Evolutionary conservation across 2,797 vertebrate genomes (phyloP), one percentile per base, ranked within the genome.

Genomic region (Danio aesculapii): DNA sequence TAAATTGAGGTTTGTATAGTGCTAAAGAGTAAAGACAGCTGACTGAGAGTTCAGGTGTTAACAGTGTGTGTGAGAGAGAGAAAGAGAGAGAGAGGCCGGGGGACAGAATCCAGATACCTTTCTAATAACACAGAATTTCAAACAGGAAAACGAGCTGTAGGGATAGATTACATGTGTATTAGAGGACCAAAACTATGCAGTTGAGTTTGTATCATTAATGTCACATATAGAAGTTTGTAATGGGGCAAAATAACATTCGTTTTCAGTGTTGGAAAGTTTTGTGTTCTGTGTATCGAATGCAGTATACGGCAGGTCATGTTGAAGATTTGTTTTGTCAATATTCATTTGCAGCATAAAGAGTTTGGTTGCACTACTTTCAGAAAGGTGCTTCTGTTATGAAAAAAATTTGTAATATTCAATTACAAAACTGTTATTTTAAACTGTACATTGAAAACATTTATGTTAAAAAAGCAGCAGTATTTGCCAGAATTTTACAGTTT

Each of bases 21-120:
- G 68, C 19, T 79, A 58, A 72, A 72, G 77, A 30, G 39, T 44
- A 55, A 61, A 16, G 30, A 58, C 77, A 79, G 58, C 77, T 79
- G 77, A 16, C 52, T 17, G 64, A 30, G 64, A 59, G 53, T 59
- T 69, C 21, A 49, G 53, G 52, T 78, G 64, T 68, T 78, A 58
- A 77, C 44, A 57, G 46, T 43, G 61, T n/a, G 5, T 57, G 11
- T 41, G 39, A 8, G 46, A 12, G 3, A 30, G 3, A 30, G 30
- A 30, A 30, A 30, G 30, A 30, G 66, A 13, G 46, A 30, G 30
- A 30, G 66, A 13, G 46, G 14, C 46, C 19, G 16, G 44, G 64
- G 55, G 21, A 78, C 10, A 19, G 46, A 70, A 61, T 61, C 66
- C 76, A 70, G 63, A 78, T 61, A n/a, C 21, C 19, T 57, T 17